Base-by-base conservation (phyloP, 2,797 vertebrate species). In the Tokudaia tokunoshimensis region DNA sequence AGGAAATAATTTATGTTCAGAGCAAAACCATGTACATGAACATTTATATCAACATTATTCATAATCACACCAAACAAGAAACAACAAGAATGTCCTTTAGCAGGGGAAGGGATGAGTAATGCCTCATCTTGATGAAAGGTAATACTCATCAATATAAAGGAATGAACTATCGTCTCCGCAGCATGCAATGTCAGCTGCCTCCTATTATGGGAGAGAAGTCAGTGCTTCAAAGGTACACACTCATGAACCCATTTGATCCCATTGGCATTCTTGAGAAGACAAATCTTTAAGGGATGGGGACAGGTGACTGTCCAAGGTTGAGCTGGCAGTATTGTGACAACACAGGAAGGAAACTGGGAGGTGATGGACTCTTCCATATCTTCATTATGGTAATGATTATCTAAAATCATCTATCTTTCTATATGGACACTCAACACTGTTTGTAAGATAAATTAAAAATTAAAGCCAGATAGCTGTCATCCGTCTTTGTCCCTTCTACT, bases 21-120 rank as follows among this genome's bases (percentile, higher is more conserved):
- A 92, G 93, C 55, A 88, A 84, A 91, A 93, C 63, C 3, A 6
- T n/a, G 1, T 17, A 20, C 19, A 15, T 81, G n/a, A 92, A 75
- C 65, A 72, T 93, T 72, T 88, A 72, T 22, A 63, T 83, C 22
- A 82, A 72, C 41, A 57, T 59, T 82, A 76, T 70, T 94, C 37
- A 47, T 55, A 89, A 59, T 72, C n/a, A 19, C 1, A 6, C 19
- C 74, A 81, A 52, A 57, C 2, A 67, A 52, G 24, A 91, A 93
- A 55, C 4, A 72, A 78, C 22, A 10, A 22, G 91, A 96, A 57
- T 76, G 37, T 76, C 67, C 31, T 89, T 83, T 65, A 81, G 26
- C 8, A 67, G 15, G 41, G 59, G 13, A 86, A 59, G 52, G 3
- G 34, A 93, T 84, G 83, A 74, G 55, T 41, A 65, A 12, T 8